A percentile compares a stretch with the other conserved stretches of the same genome.
These are phyloP conservation scores for Cephalopholis sonnerati DNA, from an alignment of 2,113 vertebrate species.

Conservation along the genomic window DNA sequence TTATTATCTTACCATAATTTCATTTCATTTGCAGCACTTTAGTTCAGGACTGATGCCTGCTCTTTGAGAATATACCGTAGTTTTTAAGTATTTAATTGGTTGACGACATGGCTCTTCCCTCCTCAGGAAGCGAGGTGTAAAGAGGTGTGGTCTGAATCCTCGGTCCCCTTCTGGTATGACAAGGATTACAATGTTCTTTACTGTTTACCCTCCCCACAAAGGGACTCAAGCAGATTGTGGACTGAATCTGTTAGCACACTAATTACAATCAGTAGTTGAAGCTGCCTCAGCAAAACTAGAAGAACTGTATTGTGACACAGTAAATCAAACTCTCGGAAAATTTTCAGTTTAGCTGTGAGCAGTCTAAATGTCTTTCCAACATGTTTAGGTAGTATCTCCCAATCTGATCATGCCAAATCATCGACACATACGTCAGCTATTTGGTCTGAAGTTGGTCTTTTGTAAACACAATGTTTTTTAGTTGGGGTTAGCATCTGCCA, in stretches of 20 bases:
- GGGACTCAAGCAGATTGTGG: constrained; percentile 61
- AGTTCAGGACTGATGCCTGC: constrained; percentile 76
- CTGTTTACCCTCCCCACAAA: constrained; percentile 45
- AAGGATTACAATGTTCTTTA: constrained; percentile 59
- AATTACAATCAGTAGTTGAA: constrained; percentile 64
- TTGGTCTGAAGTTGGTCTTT: constrained; percentile 33
- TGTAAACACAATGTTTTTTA: constrained; percentile 15
- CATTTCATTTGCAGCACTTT: constrained; percentile 83
- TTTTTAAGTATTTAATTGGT: constrained; percentile 71
- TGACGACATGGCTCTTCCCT: constrained; percentile 57
- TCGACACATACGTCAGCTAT: constrained; percentile 21
- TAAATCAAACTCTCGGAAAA: constrained; percentile 42
- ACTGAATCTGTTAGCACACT: constrained; percentile 73
- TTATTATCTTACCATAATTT: constrained; percentile 66
- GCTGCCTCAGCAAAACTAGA: constrained; percentile 67
- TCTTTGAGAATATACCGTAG: constrained; percentile 57
- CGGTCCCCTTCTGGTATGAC: constrained; percentile 52
- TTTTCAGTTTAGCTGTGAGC: constrained; percentile 45
- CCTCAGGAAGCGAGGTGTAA: constrained; percentile 73
- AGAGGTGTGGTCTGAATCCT: constrained; percentile 44
- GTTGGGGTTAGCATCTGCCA: constrained; percentile 69
- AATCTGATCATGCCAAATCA: constrained; percentile 68
- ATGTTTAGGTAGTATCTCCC: constrained; percentile 55
- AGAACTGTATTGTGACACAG: constrained; percentile 50
- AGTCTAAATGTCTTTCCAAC: constrained; percentile 55